Evolutionary conservation across 2,888 invertebrate species (phyloP).

Genomic region (Digitonthophagus gazella): DNA sequence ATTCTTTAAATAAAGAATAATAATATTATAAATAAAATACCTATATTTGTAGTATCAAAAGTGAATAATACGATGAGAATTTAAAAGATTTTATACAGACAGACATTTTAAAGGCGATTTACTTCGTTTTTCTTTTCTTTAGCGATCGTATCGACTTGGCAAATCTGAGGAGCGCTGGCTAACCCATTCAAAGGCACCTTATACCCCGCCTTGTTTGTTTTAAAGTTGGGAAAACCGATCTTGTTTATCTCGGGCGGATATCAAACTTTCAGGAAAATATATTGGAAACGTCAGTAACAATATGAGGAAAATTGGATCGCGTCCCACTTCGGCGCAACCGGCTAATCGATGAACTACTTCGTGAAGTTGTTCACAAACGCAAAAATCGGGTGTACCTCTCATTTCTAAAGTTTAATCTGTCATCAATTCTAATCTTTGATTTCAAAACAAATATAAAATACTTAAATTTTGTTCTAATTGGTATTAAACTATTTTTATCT

Average conservation of each 20-base stretch:
- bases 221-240: background rate
- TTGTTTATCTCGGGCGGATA: background rate
- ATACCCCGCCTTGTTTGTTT: background rate
- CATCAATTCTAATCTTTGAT: background rate
- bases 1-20: background rate
- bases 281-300: background rate
- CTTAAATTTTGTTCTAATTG: background rate
- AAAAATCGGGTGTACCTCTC: background rate
- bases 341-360: background rate
- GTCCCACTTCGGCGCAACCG: background rate
- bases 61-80: background rate
- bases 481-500: no score
- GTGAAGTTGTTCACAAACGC: background rate
- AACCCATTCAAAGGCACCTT: background rate
- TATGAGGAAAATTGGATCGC: background rate
- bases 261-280: background rate
- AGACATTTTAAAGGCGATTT: background rate
- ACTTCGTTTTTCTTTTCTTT: background rate
- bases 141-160: background rate
- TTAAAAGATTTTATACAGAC: background rate
- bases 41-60: background rate
- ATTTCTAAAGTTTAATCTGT: background rate
- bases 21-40: background rate
- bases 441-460: no score
- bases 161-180: background rate